Conservation (phyloP, 2,888 invertebrate genomes). For the Luffia ferchaultella region DNA sequence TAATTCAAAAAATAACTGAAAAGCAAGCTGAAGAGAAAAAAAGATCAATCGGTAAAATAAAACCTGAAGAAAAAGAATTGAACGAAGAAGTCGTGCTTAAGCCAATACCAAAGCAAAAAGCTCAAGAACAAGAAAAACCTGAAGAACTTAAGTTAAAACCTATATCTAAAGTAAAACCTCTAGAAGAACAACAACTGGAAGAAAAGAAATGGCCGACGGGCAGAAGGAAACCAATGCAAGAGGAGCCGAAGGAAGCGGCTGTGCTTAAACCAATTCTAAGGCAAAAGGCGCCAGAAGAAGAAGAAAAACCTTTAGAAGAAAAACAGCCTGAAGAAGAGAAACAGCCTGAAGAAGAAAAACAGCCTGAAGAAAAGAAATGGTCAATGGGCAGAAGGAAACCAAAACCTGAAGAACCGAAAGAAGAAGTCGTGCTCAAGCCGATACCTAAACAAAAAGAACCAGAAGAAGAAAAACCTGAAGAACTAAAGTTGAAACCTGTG, state of each 20-base stretch:
- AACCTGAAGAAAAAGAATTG: constrained; percentile 34
- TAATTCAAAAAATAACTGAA: constrained; percentile 24
- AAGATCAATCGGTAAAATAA: constrained; percentile 35
- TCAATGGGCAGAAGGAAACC: constrained; percentile 34
- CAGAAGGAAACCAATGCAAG: constrained; percentile 32
- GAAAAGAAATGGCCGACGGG: constrained; percentile 27
- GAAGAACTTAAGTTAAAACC: constrained; percentile 31
- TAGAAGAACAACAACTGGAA: constrained; percentile 29
- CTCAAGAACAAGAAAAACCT: constrained; percentile 30
- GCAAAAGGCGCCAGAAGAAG: constrained; percentile 19
- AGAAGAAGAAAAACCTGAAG: constrained; percentile 33
- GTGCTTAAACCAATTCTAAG: constrained; percentile 31
- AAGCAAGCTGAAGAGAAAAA: constrained; percentile 30
- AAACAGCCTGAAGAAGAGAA: constrained; percentile 28
- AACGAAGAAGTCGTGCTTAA: constrained; percentile 57
- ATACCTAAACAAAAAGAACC: constrained; percentile 21
- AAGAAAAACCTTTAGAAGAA: constrained; percentile 29
- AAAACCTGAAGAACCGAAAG: constrained; percentile 35
- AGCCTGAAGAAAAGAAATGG: constrained; percentile 19
- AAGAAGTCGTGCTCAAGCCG: constrained; percentile 26
- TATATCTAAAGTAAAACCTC: constrained; percentile 25
- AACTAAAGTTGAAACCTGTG: constrained; percentile 38
- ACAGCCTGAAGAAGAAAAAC: constrained; percentile 21
- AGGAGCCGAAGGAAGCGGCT: constrained; percentile 32
- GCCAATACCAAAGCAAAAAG: constrained; percentile 31